Evolutionary conservation across 2,113 vertebrate genomes (phyloP).

Genomic region (Xiphophorus hellerii): DNA sequence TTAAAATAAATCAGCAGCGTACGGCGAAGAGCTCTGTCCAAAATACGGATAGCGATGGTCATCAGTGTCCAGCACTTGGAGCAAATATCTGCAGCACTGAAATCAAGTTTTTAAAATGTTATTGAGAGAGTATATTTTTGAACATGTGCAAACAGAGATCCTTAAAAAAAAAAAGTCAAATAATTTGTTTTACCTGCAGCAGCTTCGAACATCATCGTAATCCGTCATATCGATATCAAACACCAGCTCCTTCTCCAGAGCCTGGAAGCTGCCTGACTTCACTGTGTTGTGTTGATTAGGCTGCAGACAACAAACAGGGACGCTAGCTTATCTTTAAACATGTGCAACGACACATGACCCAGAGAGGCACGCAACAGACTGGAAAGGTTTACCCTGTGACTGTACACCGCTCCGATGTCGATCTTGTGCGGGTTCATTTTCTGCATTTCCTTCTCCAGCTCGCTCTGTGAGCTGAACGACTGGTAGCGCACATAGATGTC

Average conservation of each 20-base stretch:
- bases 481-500: conserved; percentile 96
- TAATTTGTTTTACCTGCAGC: conserved; percentile 86
- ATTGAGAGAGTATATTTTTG: background rate
- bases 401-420: conserved; percentile 94
- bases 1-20: conserved; percentile 33
- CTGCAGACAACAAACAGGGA: conserved; percentile 66
- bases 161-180: background rate
- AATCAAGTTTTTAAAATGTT: background rate
- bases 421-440: conserved; percentile 94
- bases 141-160: background rate
- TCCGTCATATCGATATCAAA: conserved; percentile 99
- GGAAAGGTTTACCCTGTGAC: conserved; percentile 83
- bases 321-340: background rate
- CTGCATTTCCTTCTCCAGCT: conserved; percentile 96
- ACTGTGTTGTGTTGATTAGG: conserved; percentile 93
- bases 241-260: conserved; percentile 95
- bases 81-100: conserved; percentile 94
- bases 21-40: conserved; percentile 90
- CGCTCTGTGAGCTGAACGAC: conserved; percentile 88
- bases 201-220: conserved; percentile 93
- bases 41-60: conserved; percentile 91
- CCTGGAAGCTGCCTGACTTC: conserved; percentile 92
- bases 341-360: background rate
- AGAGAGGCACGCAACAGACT: no score
- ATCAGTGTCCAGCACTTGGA: conserved; percentile 95